A percentile compares a stretch with the other conserved stretches of the same genome.
Conservation (phyloP, 92 coral and sea anemone species). For the Muricea muricata region DNA sequence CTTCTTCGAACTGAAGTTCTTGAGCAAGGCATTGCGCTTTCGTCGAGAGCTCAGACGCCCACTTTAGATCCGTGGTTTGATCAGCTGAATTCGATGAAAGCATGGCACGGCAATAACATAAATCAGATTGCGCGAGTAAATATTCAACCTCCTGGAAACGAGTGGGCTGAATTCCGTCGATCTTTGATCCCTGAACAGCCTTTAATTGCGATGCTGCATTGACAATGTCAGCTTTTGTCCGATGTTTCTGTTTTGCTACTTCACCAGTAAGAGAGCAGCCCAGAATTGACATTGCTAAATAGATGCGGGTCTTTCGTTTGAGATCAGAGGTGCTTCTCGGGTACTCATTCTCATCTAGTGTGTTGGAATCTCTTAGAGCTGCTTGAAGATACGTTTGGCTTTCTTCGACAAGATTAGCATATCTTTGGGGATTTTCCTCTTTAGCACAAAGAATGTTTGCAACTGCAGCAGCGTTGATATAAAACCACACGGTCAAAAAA, state of each 20-base stretch:
- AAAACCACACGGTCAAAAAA: conserved; percentile 1
- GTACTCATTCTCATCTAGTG: not conserved
- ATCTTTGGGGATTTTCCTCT: not conserved
- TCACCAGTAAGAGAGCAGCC: conserved; percentile 7
- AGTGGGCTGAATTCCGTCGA: not conserved
- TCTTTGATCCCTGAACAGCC: not conserved
- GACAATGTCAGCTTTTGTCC: not conserved
- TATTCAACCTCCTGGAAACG: conserved; percentile 1
- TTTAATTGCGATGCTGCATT: not conserved
- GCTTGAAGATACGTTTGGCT: not conserved
- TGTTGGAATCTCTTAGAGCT: not conserved
- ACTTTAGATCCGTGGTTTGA: not conserved
- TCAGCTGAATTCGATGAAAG: not conserved
- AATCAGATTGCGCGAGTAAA: not conserved
- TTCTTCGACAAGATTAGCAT: not conserved
- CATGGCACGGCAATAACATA: not conserved
- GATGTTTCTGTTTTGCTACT: not conserved
- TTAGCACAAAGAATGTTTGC: not conserved
- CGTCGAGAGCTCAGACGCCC: not conserved
- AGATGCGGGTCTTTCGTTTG: not conserved
- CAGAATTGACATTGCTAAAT: not conserved
- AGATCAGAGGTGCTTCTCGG: not conserved
- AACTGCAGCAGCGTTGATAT: not conserved
- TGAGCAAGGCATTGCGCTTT: not conserved
- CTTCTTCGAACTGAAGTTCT: conserved; percentile 5